Base-by-base conservation (phyloP, 2,113 vertebrate species). In the Cranoglanis bouderius region DNA sequence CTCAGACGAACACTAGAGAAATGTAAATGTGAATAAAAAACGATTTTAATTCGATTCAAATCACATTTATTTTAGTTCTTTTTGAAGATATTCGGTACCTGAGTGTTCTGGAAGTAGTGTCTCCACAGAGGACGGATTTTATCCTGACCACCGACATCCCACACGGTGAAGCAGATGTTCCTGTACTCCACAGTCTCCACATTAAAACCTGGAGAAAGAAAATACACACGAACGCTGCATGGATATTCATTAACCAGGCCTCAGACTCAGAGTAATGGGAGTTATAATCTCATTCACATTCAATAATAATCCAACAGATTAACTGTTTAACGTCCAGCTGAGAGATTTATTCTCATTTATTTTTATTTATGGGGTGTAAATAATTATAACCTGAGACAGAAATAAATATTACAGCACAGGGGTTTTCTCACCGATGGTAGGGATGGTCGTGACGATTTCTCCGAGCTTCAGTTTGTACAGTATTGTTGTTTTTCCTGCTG, bases 401-500 rank as follows among this genome's bases (percentile, higher is more conserved):
- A 6, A 49, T 10, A 10, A 1, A 49, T 1, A 49, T 10, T 0
- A 49, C 10, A 8, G 9, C 19, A 78, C 43, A 78, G 12, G 26
- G 24, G 2, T 19, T 19, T 0, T 91, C 96, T 96, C 94, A 98
- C 98, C 98, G 84, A 99, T 99, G 89, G 98, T 99, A 91, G 98
- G 98, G 94, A 99, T 99, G 88, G 98, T 99, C 90, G 98, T 99
- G 90, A 99, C 98, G 32, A 99, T 97, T 94, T 99, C 97, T 2
- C 98, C 98, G 51, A 99, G 95, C 92, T 99, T 99, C 91, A 99
- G 93, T 93, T 98, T 99, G 95, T 99, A 99, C 88, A 99, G 95
- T 91, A 99, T 99, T n/a, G 98, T 99, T 12, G 98, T 99, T 95
- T 99, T 99, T 51, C 98, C 98, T 0, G 98, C 98, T 2, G 98